Percentiles rank a stretch among this genome's conserved stretches.
Evolutionary conservation across 1,140 invertebrate species (phyloP).

Genomic region (Homarus americanus): DNA sequence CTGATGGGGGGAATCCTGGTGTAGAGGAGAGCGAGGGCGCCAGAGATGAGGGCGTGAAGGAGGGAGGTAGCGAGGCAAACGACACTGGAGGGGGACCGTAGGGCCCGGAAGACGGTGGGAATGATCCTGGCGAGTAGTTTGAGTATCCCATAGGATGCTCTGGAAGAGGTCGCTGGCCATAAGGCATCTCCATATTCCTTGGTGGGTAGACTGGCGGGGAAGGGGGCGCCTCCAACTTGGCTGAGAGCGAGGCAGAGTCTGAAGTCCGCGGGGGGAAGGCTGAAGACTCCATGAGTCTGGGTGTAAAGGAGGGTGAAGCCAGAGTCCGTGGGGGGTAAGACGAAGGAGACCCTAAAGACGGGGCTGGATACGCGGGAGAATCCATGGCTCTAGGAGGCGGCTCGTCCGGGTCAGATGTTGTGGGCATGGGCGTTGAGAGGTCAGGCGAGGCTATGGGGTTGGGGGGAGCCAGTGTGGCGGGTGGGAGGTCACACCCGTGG

Average conservation of each 20-base stretch:
- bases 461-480: slow-evolving; percentile 64
- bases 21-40: slow-evolving; percentile 65
- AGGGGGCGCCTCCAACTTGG: slow-evolving; percentile 65
- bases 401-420: slow-evolving; percentile 70
- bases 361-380: slow-evolving; percentile 64
- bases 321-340: slow-evolving; percentile 63
- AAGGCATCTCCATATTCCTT: slow-evolving; percentile 71
- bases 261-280: slow-evolving; percentile 53
- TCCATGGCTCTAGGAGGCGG: slow-evolving; percentile 61
- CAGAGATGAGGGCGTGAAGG: slow-evolving; percentile 70
- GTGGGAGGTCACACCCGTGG: slow-evolving; percentile 70
- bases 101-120: slow-evolving; percentile 71
- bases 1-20: slow-evolving; percentile 71
- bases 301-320: slow-evolving; percentile 58
- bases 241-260: slow-evolving; percentile 55
- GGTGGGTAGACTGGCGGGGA: slow-evolving; percentile 69
- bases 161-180: slow-evolving; percentile 66
- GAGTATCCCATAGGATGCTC: slow-evolving; percentile 69
- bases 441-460: slow-evolving; percentile 71
- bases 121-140: slow-evolving; percentile 72
- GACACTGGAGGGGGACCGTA: slow-evolving; percentile 73
- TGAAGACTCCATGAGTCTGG: slow-evolving; percentile 62
- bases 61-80: slow-evolving; percentile 72
- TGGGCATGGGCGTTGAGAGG: slow-evolving; percentile 66
- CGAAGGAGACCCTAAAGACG: slow-evolving; percentile 53